phyloP scores from a whole-genome alignment of 2,888 invertebrate genomes.

The Calameuta pallipes region DNA sequence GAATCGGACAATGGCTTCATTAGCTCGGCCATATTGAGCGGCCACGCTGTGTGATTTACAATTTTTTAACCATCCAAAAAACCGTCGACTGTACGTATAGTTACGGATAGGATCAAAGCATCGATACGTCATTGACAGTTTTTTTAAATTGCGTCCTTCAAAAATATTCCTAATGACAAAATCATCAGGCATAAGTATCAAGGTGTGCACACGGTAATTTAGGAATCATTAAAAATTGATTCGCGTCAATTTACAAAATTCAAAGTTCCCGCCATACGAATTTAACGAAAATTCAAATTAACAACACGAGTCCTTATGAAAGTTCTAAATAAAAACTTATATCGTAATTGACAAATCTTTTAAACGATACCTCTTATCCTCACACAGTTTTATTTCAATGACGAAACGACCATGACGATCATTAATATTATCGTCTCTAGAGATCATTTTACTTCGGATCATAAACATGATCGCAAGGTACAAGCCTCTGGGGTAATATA shows the following conservation, averaged over 20 bases:
- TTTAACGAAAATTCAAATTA: background rate
- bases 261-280: background rate
- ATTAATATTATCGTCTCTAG: background rate
- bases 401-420: background rate
- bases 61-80: background rate
- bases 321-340: too few relatives aligned
- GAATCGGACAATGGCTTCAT: slow-evolving; percentile 23
- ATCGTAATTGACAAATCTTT: background rate
- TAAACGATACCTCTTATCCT: background rate
- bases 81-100: background rate
- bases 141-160: background rate
- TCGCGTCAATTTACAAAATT: background rate
- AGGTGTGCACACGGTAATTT: background rate
- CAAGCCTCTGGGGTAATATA: background rate
- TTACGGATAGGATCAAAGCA: background rate
- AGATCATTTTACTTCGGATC: background rate
- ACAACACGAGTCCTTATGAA: background rate
- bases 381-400: background rate
- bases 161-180: background rate
- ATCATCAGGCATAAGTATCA: background rate
- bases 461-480: background rate
- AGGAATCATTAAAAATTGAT: background rate
- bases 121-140: background rate
- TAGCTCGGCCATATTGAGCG: slow-evolving; percentile 7
- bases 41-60: background rate